Conservation (phyloP, 2,113 vertebrate species). For the Chaetodon auriga region DNA sequence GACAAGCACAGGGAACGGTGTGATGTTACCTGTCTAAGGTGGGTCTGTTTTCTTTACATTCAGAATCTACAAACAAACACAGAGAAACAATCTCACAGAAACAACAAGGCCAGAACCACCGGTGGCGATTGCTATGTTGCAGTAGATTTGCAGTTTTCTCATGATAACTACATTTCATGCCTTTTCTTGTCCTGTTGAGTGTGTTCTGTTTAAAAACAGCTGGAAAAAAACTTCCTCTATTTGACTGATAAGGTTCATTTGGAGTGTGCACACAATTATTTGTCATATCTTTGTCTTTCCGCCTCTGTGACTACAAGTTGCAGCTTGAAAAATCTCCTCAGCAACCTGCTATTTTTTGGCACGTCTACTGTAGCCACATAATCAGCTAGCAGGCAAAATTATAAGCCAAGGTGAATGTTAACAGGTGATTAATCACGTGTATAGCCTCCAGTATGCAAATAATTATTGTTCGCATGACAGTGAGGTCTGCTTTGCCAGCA, state of each 20-base stretch:
- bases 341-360: slow-evolving; percentile 16
- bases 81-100: background rate
- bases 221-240: background rate
- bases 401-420: slow-evolving; percentile 6
- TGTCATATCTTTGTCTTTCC: background rate
- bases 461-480: slow-evolving; percentile 2
- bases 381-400: background rate
- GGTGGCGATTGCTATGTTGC: background rate
- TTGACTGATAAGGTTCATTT: background rate
- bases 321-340: background rate
- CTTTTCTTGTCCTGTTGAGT: background rate
- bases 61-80: slow-evolving; percentile 29
- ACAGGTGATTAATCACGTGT: background rate
- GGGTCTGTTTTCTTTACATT: slow-evolving; percentile 20
- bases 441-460: slow-evolving; percentile 20
- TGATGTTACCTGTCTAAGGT: slow-evolving; percentile 1
- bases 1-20: slow-evolving; percentile 26
- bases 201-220: background rate
- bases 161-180: background rate
- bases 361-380: background rate
- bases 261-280: background rate
- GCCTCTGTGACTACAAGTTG: background rate
- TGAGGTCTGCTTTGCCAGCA: background rate
- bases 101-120: background rate
- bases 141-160: background rate